A percentile compares a stretch with the other conserved stretches of the same genome.
These are phyloP conservation scores for Hirtodrosophila alboralis DNA, from an alignment of 2,888 invertebrate species.

Conservation along the genomic window DNA sequence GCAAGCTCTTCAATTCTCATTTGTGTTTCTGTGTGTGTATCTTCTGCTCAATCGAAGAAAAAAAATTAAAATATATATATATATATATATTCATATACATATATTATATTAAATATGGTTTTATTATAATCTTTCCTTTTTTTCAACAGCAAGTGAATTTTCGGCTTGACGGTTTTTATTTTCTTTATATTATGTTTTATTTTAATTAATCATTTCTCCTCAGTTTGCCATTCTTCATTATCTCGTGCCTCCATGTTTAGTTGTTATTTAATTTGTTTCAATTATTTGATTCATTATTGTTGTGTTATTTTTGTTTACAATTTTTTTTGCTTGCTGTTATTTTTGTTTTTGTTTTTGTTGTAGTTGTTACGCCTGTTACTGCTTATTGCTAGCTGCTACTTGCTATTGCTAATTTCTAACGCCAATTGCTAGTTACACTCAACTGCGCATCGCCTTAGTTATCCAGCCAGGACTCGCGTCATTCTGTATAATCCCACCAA, in stretches of 20 bases:
- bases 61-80: too few relatives aligned
- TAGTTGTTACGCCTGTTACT: constrained; percentile 17
- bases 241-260: constrained; percentile 4
- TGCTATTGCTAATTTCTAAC: constrained; percentile 42
- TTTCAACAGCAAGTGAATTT: constrained; percentile 31
- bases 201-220: not conserved
- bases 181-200: constrained; percentile 1
- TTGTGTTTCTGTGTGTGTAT: constrained; percentile 11
- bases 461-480: constrained; percentile 82
- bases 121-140: constrained; percentile 45
- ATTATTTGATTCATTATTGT: too few relatives aligned
- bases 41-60: constrained; percentile 31
- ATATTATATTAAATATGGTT: constrained; percentile 40
- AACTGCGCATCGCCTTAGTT: constrained; percentile 58
- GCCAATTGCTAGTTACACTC: constrained; percentile 53
- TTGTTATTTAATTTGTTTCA: too few relatives aligned
- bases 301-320: constrained; percentile 14
- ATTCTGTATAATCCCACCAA: constrained; percentile 98
- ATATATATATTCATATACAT: constrained; percentile 40
- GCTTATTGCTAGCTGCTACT: constrained; percentile 34
- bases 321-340: constrained; percentile 29
- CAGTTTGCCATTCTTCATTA: not conserved
- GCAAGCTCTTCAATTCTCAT: constrained; percentile 18
- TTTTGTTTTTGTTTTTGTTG: constrained; percentile 1
- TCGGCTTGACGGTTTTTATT: constrained; percentile 2